phyloP scores from a whole-genome alignment of 2,797 vertebrate species.

The Glossophaga mutica region DNA sequence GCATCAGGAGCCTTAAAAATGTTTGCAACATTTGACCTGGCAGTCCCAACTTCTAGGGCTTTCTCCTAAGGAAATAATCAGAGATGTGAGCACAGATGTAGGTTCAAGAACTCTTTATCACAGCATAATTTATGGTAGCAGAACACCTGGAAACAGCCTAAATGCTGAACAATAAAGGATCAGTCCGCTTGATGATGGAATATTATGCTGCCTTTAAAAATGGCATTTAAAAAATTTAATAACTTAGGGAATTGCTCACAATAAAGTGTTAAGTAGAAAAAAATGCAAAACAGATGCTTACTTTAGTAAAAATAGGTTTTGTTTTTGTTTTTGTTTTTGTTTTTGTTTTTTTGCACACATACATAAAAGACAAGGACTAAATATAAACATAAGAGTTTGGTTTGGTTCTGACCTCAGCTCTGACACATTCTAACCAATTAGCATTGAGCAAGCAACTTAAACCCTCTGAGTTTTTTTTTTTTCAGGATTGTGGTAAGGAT shows the following conservation, averaged over 20 bases:
- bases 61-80: conserved; percentile 14
- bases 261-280: background rate
- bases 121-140: background rate
- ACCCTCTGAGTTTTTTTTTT: background rate
- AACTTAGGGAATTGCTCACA: background rate
- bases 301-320: background rate
- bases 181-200: background rate
- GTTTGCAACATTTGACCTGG: background rate
- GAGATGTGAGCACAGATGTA: background rate
- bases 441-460: background rate
- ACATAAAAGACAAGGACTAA: background rate
- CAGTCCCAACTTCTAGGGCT: background rate
- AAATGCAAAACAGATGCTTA: background rate
- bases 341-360: background rate
- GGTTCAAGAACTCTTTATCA: background rate
- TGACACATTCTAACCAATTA: background rate
- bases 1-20: background rate
- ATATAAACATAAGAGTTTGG: background rate
- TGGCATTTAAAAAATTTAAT: background rate
- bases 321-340: too few species aligned
- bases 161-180: background rate
- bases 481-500: background rate
- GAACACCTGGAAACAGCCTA: background rate
- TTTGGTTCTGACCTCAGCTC: background rate
- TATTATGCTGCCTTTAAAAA: conserved; percentile 66